Evolutionary conservation across 2,797 vertebrate genomes (phyloP), one percentile per base, ranked within the genome.

Genomic region (Buphagus erythrorhynchus): DNA sequence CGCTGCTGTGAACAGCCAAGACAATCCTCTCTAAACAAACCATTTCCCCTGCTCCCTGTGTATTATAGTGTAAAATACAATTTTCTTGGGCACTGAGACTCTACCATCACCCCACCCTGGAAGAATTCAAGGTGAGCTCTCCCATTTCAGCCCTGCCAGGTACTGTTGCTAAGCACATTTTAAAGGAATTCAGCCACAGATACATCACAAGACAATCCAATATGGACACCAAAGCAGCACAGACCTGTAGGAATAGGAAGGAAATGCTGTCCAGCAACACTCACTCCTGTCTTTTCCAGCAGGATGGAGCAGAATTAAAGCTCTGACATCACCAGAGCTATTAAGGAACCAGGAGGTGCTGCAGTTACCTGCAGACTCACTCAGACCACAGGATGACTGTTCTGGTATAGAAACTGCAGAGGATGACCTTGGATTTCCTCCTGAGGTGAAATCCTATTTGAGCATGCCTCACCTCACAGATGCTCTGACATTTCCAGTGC

Each of bases 381-480:
- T 45, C 16, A 65, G 83, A 78, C 28, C 65, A 75, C 45, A 52
- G 33, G 40, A 75, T 10, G 35, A 26, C 25, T 52, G 20, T 24
- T 73, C 29, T 20, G 55, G 11, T 24, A 40, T 0, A 69, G 29
- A 51, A 87, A 77, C 52, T 55, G 61, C 76, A 35, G 22, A 51
- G 51, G 28, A 66, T 52, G 78, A 93, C 85, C 88, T 84, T 83
- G 83, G 51, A 48, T 62, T 75, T 86, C 66, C 36, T 75, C 54
- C 54, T 62, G 25, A 10, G 51, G 55, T 75, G 38, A 65, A 31
- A 92, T 31, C 65, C 51, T 75, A 49, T 75, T 61, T 65, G 26
- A 83, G 42, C 18, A 51, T 13, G 54, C 76, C 88, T 69, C 68
- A 46, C 43, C 68, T 83, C 72, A n/a, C 48, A 13, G 51, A 48